A percentile compares a stretch with the other conserved stretches of the same genome.
phyloP scores from a whole-genome alignment of 2,113 vertebrate species.

The Oceanodroma tethys region DNA sequence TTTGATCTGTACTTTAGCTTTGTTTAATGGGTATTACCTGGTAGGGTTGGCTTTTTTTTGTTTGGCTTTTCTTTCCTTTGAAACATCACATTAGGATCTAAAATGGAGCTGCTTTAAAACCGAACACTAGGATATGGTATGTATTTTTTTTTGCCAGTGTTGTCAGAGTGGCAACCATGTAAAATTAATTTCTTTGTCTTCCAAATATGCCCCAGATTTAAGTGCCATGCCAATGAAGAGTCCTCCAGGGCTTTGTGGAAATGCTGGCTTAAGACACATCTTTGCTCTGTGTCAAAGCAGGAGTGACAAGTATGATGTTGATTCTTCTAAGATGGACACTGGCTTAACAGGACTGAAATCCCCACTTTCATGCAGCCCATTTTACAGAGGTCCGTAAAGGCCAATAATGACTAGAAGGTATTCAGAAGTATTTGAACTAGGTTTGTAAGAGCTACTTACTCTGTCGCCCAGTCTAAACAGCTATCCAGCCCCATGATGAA shows the following conservation, averaged over 20 bases:
- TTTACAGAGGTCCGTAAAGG: not conserved
- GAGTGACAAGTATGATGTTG: not conserved
- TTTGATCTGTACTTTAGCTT: not conserved
- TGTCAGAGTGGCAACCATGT: not conserved
- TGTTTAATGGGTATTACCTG: not conserved
- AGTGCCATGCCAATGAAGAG: not conserved
- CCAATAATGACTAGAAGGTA: not conserved
- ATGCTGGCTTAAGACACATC: not conserved
- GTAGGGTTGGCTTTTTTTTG: not conserved
- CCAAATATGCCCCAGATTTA: not conserved
- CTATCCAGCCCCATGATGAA: not conserved
- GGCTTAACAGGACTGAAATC: not conserved
- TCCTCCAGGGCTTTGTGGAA: not conserved
- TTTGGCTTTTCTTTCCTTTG: not conserved
- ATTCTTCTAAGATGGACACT: not conserved
- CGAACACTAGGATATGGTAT: not conserved
- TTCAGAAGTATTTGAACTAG: not conserved
- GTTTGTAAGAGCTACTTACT: not conserved
- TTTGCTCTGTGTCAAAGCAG: not conserved
- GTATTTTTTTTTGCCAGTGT: not conserved
- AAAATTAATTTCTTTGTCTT: not conserved
- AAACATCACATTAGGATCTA: not conserved
- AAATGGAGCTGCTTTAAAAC: not conserved
- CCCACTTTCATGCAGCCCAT: not conserved
- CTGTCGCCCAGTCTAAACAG: not conserved